A percentile compares a stretch with the other conserved stretches of the same genome.
phyloP scores from a whole-genome alignment of 1,140 invertebrate species.

The Macrobrachium rosenbergii region DNA sequence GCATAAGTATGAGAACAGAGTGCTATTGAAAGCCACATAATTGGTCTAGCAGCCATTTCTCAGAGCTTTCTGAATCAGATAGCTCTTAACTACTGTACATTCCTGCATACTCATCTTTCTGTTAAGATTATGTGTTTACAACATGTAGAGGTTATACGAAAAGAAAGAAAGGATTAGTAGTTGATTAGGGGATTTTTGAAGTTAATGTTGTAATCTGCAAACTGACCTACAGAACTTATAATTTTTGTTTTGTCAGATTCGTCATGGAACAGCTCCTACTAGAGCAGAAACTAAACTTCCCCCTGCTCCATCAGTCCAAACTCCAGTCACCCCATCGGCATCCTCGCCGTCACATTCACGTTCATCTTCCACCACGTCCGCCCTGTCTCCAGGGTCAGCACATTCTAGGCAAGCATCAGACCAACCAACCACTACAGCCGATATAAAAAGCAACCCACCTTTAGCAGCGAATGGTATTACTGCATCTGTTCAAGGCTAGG shows the following conservation, averaged over 20 bases:
- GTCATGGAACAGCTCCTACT: conserved; percentile 60
- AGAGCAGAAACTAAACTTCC: conserved; percentile 64
- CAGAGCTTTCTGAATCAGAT: too few species aligned
- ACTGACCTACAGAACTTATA: too few species aligned
- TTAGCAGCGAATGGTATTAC: conserved; percentile 38
- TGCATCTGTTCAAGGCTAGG: conserved; percentile 24
- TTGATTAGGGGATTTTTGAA: too few species aligned
- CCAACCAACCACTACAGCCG: conserved; percentile 6
- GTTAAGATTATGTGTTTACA: too few species aligned
- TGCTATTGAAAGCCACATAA: too few species aligned
- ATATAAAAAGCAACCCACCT: not conserved
- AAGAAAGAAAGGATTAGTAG: too few species aligned
- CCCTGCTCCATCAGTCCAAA: conserved; percentile 61
- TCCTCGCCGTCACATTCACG: conserved; percentile 61
- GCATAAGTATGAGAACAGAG: too few species aligned
- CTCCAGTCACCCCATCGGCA: conserved; percentile 56
- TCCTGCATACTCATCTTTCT: too few species aligned
- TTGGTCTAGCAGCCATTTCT: too few species aligned
- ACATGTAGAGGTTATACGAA: too few species aligned
- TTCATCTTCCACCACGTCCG: conserved; percentile 61
- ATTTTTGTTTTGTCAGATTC: conserved; percentile 50
- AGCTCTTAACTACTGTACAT: too few species aligned
- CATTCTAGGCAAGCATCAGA: conserved; percentile 34
- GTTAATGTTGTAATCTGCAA: too few species aligned
- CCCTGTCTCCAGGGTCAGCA: conserved; percentile 41